Evolutionary conservation across 2,797 vertebrate genomes (phyloP), one percentile per base, ranked within the genome.

Genomic region (Borostomias antarcticus): DNA sequence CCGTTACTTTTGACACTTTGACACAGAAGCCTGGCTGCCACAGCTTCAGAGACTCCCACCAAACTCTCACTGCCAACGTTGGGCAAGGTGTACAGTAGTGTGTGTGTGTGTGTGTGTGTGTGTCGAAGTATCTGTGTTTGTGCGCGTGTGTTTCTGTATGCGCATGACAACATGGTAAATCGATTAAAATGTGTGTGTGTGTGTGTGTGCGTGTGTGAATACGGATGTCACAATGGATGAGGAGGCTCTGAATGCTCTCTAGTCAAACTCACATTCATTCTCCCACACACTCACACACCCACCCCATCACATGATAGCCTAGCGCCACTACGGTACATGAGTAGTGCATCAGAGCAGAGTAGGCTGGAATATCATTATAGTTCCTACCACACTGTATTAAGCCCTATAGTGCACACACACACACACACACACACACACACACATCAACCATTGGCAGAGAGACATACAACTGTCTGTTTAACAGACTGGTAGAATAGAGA

Each of bases 331-430:
- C 30, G 17, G 4, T 35, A 37, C 25, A n/a, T n/a, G 17, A 45
- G 26, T 19, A 30, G 43, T 61, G 26, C 15, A 11, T 13, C 25
- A 37, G 26, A 13, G n/a, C 25, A 15, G 26, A 17, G 23, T 86
- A 6, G 40, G 40, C 40, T 45, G 40, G 70, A 76, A 80, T 75
- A 63, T 53, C 62, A 4, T 67, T 59, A 73, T 79, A 74, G 80
- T 82, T 81, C 77, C 70, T 54, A 80, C 8, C 23, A n/a, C 4
- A 80, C 69, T 69, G 63, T 71, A 17, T 21, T 78, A 72, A n/a
- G 40, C 40, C 40, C 66, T 75, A 67, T 69, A 56, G 69, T 68
- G 68, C 17, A 51, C 11, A 60, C 58, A 45, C 58, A 45, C 37
- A 43, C 45, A 51, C 45, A 28, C 58, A 45, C 6, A 37, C 28